Evolutionary conservation across 1,140 invertebrate genomes (phyloP).

Genomic region (Drosophila sp.): DNA sequence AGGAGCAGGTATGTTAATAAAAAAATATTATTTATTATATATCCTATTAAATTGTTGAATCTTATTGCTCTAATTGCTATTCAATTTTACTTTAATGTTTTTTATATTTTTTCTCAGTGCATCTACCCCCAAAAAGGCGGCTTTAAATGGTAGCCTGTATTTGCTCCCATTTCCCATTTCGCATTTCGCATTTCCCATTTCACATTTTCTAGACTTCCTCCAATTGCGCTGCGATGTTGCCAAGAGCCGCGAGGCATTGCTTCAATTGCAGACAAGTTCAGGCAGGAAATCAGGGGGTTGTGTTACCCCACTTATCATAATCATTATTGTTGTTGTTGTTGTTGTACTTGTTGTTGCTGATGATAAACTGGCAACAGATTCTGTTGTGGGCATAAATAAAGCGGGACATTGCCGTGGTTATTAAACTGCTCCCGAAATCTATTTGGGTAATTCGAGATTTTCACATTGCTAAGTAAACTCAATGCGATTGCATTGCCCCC

Average conservation of each 20-base stretch:
- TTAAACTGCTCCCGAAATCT: slow-evolving; percentile 29
- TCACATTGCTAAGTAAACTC: slow-evolving; percentile 10
- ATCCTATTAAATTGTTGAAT: too few relatives aligned
- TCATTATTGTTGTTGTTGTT: slow-evolving; percentile 22
- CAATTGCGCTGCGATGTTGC: slow-evolving; percentile 35
- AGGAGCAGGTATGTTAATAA: too few relatives aligned
- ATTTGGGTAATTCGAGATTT: slow-evolving; percentile 36
- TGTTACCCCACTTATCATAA: slow-evolving; percentile 12
- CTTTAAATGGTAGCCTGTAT: slow-evolving; percentile 35
- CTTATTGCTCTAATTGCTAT: too few relatives aligned
- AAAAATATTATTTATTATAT: too few relatives aligned
- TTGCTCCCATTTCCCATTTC: slow-evolving; percentile 13
- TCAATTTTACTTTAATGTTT: too few relatives aligned
- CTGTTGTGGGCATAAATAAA: slow-evolving; percentile 14
- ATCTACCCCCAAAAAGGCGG: slow-evolving; percentile 6
- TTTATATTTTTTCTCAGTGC: too few relatives aligned
- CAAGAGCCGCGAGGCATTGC: slow-evolving; percentile 45
- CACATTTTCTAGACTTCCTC: slow-evolving; percentile 21
- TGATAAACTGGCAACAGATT: slow-evolving; percentile 53
- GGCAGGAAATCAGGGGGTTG: not conserved
- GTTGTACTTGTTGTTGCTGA: slow-evolving; percentile 17
- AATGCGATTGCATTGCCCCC: slow-evolving; percentile 7
- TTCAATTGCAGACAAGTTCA: slow-evolving; percentile 45
- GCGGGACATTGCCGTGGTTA: slow-evolving; percentile 36
- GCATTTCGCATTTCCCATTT: slow-evolving; percentile 17